Percentiles rank a stretch among this genome's conserved stretches.
phyloP scores from a whole-genome alignment of 2,888 invertebrate species.

The Myathropa florea region DNA sequence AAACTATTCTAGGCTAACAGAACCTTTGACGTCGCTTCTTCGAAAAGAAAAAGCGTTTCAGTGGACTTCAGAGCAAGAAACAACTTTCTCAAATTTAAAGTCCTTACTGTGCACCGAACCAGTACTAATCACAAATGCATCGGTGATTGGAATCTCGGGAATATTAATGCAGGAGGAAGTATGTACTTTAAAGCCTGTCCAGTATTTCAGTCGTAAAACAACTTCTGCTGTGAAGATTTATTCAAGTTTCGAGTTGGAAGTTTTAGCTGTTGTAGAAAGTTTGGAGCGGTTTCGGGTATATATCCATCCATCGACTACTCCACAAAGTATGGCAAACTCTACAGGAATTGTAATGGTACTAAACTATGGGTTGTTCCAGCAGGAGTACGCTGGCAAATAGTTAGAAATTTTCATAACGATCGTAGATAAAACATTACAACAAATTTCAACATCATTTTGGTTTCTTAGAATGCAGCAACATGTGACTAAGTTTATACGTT shows the following conservation, averaged over 20 bases:
- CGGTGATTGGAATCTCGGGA: background rate
- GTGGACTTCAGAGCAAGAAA: background rate
- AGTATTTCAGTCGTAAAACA: no score
- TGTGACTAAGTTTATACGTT: conserved; percentile 78
- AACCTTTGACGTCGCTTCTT: conserved; percentile 12
- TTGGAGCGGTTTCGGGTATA: conserved; percentile 25
- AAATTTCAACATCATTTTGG: conserved; percentile 75
- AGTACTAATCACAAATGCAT: conserved; percentile 3
- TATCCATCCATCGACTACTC: no score
- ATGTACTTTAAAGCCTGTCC: no score
- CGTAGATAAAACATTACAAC: conserved; percentile 33
- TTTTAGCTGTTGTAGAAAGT: conserved; percentile 17
- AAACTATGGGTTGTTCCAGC: conserved; percentile 42
- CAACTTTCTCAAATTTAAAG: no score
- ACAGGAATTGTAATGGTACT: no score
- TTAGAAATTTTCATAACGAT: conserved; percentile 36
- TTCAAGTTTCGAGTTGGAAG: conserved; percentile 31
- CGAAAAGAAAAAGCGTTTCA: background rate
- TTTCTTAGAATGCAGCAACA: conserved; percentile 77
- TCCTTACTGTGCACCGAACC: background rate
- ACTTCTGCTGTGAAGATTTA: conserved; percentile 11
- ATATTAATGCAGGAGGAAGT: conserved; percentile 11
- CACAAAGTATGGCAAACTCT: no score
- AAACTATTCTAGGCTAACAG: conserved; percentile 1
- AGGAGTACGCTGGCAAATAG: conserved; percentile 36